Evolutionary conservation across 2,888 invertebrate genomes (phyloP).

Genomic region (Labia minor): DNA sequence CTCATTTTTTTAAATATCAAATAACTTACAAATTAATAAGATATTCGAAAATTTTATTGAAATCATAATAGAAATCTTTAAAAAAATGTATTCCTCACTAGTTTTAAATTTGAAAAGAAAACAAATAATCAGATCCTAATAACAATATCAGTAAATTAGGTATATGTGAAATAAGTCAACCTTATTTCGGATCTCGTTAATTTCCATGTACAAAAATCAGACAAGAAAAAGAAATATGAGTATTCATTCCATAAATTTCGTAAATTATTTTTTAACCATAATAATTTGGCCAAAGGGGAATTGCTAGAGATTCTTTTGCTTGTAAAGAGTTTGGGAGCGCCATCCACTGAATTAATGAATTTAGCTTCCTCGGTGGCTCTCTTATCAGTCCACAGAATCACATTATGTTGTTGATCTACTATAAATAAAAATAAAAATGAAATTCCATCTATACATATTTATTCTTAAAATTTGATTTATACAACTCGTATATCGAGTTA

Average conservation of each 20-base stretch:
- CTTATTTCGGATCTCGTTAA: conserved; percentile 63
- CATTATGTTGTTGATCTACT: conserved; percentile 62
- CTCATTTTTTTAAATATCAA: no score
- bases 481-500: no score
- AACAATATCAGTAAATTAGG: no score
- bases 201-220: conserved; percentile 88
- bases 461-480: no score
- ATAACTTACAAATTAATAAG: no score
- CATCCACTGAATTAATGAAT: conserved; percentile 49
- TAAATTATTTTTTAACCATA: conserved; percentile 78
- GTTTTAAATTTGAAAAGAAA: no score
- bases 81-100: no score
- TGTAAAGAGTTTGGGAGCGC: background rate
- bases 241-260: conserved; percentile 51
- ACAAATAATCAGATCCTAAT: no score
- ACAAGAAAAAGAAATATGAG: conserved; percentile 76
- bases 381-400: conserved; percentile 90
- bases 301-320: background rate
- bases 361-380: conserved; percentile 70
- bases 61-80: conserved; percentile 73
- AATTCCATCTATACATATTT: no score
- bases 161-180: no score
- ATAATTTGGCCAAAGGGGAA: conserved; percentile 59
- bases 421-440: conserved; percentile 16
- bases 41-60: no score